Percentiles rank a stretch among this genome's conserved stretches.
Evolutionary conservation across 1,140 invertebrate species (phyloP).

Genomic region (Ceratina calcarata): DNA sequence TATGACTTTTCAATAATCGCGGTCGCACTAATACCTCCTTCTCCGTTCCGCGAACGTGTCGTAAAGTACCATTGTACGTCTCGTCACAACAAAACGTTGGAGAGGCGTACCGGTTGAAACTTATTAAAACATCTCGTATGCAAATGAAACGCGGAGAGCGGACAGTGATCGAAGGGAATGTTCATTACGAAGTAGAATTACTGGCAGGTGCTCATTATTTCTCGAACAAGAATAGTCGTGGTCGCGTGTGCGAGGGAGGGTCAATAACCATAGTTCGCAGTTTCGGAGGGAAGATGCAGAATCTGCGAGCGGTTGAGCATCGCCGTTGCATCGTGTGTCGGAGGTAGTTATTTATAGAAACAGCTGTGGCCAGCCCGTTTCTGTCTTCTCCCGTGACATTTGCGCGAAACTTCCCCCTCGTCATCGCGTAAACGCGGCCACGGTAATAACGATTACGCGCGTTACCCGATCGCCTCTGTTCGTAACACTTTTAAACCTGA

Average conservation of each 20-base stretch:
- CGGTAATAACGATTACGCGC: conserved; percentile 64
- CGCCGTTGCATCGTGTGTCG: conserved; percentile 78
- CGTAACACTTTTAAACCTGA: background rate
- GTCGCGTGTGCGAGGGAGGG: conserved; percentile 67
- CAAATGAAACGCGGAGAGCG: background rate
- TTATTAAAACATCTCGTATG: background rate
- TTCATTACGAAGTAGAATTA: conserved; percentile 51
- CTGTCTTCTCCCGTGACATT: conserved; percentile 64
- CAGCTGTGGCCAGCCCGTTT: conserved; percentile 71
- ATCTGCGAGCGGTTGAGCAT: conserved; percentile 56
- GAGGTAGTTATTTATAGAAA: conserved; percentile 75
- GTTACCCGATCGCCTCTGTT: conserved; percentile 26
- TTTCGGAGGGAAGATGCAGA: conserved; percentile 72
- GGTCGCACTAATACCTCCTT: background rate
- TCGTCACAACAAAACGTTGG: too few species aligned
- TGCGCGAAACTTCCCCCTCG: conserved; percentile 67
- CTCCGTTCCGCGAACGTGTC: too few species aligned
- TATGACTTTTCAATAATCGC: background rate
- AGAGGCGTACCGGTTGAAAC: too few species aligned
- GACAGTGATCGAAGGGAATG: background rate
- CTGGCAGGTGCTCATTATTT: conserved; percentile 52
- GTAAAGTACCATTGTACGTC: too few species aligned
- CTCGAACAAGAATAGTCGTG: conserved; percentile 60
- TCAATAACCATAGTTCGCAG: conserved; percentile 76
- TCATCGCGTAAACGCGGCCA: conserved; percentile 53